Conservation (phyloP, 2,888 invertebrate genomes). For the Lysandra bellargus region DNA sequence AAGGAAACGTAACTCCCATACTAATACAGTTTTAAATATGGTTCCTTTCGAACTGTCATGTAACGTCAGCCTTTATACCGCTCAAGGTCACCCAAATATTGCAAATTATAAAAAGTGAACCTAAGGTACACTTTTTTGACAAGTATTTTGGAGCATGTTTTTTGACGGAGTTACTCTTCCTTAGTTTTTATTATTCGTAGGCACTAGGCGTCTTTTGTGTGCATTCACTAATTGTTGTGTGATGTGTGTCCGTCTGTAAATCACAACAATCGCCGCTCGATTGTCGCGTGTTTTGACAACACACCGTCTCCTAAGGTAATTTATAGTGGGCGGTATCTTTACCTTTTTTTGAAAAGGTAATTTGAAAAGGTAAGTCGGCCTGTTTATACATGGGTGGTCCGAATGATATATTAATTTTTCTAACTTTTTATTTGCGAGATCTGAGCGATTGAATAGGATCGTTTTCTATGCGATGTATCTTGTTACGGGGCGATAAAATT, state of each 20-base stretch:
- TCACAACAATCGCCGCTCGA: conserved; percentile 7
- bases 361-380: conserved; percentile 36
- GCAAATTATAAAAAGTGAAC: no score
- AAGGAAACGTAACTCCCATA: no score
- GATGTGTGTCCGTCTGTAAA: conserved; percentile 19
- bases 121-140: no score
- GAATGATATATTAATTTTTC: conserved; percentile 35
- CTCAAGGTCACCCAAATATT: no score
- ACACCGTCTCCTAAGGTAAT: conserved; percentile 42
- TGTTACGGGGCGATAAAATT: background rate
- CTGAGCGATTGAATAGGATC: conserved; percentile 26
- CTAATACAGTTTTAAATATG: no score
- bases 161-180: no score
- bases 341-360: conserved; percentile 35
- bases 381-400: conserved; percentile 41
- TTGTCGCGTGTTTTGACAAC: conserved; percentile 44
- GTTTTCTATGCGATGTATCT: background rate
- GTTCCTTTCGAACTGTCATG: no score
- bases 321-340: conserved; percentile 45
- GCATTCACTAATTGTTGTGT: conserved; percentile 22
- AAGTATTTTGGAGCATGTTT: no score
- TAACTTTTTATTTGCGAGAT: conserved; percentile 33
- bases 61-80: no score
- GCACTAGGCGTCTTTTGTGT: background rate
- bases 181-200: no score